Percentiles rank a stretch among this genome's conserved stretches.
phyloP scores from a whole-genome alignment of 2,797 vertebrate genomes.

The Staurois parvus region DNA sequence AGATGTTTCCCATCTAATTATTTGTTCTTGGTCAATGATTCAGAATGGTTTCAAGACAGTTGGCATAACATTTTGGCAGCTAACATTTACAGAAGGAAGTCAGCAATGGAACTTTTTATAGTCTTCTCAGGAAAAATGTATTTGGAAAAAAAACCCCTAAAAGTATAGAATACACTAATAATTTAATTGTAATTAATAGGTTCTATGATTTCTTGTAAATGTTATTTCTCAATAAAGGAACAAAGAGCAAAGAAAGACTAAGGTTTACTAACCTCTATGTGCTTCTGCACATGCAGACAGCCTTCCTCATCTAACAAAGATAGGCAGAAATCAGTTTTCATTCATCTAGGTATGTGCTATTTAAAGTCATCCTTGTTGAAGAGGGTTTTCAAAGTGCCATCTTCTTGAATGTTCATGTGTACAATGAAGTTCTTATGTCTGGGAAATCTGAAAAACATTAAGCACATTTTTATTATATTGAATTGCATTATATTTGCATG shows the following conservation, averaged over 20 bases:
- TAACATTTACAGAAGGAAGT: no score
- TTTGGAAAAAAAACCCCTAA: no score
- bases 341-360: constrained; percentile 9
- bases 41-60: no score
- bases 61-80: no score
- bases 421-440: constrained; percentile 7
- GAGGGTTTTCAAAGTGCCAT: not conserved
- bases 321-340: constrained; percentile 58
- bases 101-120: no score
- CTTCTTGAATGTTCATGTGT: not conserved
- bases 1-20: no score
- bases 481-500: not conserved
- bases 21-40: no score
- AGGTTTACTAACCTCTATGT: constrained; percentile 75
- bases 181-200: no score
- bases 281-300: constrained; percentile 69
- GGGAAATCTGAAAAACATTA: constrained; percentile 29
- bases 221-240: not conserved
- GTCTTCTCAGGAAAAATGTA: no score
- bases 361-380: constrained; percentile 9
- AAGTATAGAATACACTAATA: no score
- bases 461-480: constrained; percentile 14
- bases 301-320: constrained; percentile 48
- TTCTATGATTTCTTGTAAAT: no score
- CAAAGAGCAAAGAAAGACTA: not conserved